Evolutionary conservation across 2,797 vertebrate species (phyloP), one percentile per base, ranked within the genome.

Genomic region (Varecia variegata): DNA sequence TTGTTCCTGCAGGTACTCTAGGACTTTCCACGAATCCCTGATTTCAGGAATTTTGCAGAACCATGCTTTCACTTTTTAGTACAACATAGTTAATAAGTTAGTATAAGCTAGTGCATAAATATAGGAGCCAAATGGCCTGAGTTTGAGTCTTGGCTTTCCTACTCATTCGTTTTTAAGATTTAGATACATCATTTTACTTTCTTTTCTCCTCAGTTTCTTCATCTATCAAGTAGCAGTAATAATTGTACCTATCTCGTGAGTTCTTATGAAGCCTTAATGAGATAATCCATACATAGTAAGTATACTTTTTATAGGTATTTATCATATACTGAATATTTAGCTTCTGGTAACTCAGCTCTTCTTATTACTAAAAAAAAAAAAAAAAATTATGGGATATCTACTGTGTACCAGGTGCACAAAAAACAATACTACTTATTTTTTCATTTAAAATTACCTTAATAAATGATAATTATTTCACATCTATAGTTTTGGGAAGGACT

Each of bases 401-500:
- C 1, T 8, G 2, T 38, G 7, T n/a, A 14, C 23, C 38, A 70
- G 2, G 2, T 13, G 25, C 3, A 17, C 25, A 43, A 35, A 54
- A 79, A 84, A 84, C 1, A 60, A 52, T 25, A 23, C 1, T 60
- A 38, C 30, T 76, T 7, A 43, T 56, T 83, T 82, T 79, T 56
- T 67, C 7, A 32, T 6, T 15, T 88, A 80, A 94, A 94, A 91
- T 92, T 94, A 43, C 32, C 38, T 70, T 81, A 23, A 20, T 20
- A 30, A 81, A 30, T 94, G 12, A 85, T 47, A 38, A 54, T 45
- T 76, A 15, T 45, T 74, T 20, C n/a, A 15, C 3, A 71, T 65
- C 10, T 40, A 23, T 14, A 82, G 12, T 65, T 93, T 45, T 9
- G 20, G 9, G 43, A 74, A 56, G 9, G 10, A 56, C 4, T 35